Evolutionary conservation across 2,797 vertebrate genomes (phyloP).

Genomic region (Bufotes viridis): DNA sequence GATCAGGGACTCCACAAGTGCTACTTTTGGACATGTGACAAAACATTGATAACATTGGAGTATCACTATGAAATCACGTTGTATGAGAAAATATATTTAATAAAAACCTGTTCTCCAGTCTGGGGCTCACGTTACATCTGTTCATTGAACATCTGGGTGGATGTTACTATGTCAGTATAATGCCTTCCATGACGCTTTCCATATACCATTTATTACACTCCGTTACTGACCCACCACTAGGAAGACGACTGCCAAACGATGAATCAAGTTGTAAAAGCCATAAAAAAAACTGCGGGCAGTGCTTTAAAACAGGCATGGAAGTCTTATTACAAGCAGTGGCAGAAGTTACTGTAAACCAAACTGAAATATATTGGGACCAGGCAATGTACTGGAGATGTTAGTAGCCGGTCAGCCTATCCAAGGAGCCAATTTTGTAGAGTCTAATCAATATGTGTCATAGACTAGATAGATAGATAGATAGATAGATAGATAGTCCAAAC

Average conservation of each 20-base stretch:
- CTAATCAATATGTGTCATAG: neutral
- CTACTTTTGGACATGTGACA: too few species aligned
- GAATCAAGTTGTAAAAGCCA: neutral
- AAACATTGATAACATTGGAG: too few species aligned
- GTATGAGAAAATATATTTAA: neutral
- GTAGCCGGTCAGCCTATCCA: neutral
- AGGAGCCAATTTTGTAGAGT: neutral
- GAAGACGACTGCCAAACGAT: neutral
- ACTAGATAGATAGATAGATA: too few species aligned
- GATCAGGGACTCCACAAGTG: too few species aligned
- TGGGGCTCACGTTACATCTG: conserved; percentile 29
- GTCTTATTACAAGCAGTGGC: neutral
- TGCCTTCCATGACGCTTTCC: conserved; percentile 2
- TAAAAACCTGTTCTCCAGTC: conserved; percentile 13
- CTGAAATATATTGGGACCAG: neutral
- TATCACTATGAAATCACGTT: too few species aligned
- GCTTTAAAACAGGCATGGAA: neutral
- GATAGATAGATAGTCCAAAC: neutral
- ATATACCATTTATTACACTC: neutral
- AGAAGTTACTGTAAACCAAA: too few species aligned
- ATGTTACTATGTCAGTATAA: neutral
- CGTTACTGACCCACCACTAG: neutral
- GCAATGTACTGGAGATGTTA: neutral
- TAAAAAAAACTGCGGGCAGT: neutral
- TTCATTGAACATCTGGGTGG: conserved; percentile 8